Evolutionary conservation across 2,113 vertebrate genomes (phyloP).

Genomic region (Cavia aperea): DNA sequence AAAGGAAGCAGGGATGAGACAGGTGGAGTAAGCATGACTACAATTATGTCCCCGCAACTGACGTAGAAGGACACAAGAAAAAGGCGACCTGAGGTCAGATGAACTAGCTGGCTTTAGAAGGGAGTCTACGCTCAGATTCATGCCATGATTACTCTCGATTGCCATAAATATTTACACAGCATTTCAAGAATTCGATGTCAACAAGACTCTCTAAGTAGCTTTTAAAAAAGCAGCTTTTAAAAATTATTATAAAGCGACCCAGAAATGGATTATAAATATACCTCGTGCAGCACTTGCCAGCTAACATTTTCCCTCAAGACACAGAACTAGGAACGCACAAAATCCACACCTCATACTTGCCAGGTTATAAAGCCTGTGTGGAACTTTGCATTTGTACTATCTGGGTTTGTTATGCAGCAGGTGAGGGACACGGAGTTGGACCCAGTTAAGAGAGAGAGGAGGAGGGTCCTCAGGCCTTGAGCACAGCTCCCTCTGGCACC

Average conservation of each 20-base stretch:
- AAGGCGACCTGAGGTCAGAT: not conserved
- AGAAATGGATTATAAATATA: conserved; percentile 17
- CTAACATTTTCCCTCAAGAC: conserved; percentile 1
- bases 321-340: not conserved
- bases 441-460: not conserved
- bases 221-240: not conserved
- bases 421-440: not conserved
- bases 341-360: conserved; percentile 16
- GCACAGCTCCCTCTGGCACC: not conserved
- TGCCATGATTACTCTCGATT: not conserved
- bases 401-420: not conserved
- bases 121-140: not conserved
- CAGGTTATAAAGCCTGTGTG: not conserved
- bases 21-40: not conserved
- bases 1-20: not conserved
- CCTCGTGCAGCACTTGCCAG: not conserved
- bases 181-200: conserved; percentile 16
- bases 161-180: not conserved
- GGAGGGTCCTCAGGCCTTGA: not conserved
- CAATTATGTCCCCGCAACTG: not conserved
- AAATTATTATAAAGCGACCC: not conserved
- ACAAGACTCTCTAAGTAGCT: not conserved
- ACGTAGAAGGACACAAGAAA: not conserved
- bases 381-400: not conserved
- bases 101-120: not conserved